A percentile compares a stretch with the other conserved stretches of the same genome.
phyloP scores from a whole-genome alignment of 2,113 vertebrate species.

The Chlorocebus sabaeus region DNA sequence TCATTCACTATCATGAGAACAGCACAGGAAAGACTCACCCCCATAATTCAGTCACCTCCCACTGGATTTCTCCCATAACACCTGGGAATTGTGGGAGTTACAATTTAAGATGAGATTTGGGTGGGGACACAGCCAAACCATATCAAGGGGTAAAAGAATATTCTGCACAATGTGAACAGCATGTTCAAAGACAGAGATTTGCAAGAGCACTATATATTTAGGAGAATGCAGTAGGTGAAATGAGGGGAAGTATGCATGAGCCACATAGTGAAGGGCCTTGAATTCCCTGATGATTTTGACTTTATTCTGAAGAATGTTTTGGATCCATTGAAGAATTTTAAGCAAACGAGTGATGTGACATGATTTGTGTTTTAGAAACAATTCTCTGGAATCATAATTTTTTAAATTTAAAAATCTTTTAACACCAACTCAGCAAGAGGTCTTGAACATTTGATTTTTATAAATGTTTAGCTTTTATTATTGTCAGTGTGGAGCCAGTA shows the following conservation, averaged over 20 bases:
- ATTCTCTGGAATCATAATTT: neutral
- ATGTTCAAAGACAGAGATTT: neutral
- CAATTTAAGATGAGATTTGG: no score
- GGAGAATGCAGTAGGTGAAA: neutral
- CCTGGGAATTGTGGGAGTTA: no score
- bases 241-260: neutral
- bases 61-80: no score
- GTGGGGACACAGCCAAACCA: no score
- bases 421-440: neutral
- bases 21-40: no score
- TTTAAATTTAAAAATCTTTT: neutral
- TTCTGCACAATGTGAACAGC: neutral
- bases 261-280: neutral
- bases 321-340: neutral
- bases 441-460: constrained; percentile 51
- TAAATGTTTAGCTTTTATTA: constrained; percentile 62
- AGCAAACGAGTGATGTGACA: neutral
- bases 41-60: no score
- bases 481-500: constrained; percentile 10
- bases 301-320: constrained; percentile 31
- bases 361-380: constrained; percentile 29
- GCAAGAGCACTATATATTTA: neutral
- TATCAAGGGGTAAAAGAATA: neutral
- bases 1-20: no score
- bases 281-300: neutral